Conservation (phyloP, 2,888 invertebrate species). For the Kuschelorhynchus macadamiae region DNA sequence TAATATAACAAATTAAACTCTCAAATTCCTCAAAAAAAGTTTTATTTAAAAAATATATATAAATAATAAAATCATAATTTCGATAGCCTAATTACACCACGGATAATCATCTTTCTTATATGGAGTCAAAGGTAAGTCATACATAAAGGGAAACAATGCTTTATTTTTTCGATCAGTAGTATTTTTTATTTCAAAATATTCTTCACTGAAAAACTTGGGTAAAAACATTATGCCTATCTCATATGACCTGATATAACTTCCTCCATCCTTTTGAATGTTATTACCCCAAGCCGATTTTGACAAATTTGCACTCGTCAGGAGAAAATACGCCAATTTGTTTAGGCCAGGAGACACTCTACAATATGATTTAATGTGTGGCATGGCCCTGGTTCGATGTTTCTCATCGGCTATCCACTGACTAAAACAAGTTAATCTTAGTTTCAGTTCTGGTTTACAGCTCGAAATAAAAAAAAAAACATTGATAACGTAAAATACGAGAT, state of each 20-base stretch:
- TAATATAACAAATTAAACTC: no score
- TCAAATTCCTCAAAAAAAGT: no score
- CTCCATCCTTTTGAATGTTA: constrained; percentile 70
- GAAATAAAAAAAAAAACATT: no score
- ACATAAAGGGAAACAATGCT: constrained; percentile 78
- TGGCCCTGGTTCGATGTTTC: constrained; percentile 81
- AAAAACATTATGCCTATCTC: constrained; percentile 93
- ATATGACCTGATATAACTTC: constrained; percentile 77
- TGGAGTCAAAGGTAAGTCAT: constrained; percentile 84
- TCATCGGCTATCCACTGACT: constrained; percentile 88
- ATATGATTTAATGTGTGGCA: constrained; percentile 97
- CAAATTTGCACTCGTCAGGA: constrained; percentile 93
- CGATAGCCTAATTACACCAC: constrained; percentile 71
- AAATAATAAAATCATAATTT: no score
- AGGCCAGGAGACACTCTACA: constrained; percentile 80
- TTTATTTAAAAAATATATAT: no score
- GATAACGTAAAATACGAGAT: no score
- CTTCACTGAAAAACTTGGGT: constrained; percentile 85
- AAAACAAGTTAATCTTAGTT: constrained; percentile 55
- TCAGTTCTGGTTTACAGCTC: no score
- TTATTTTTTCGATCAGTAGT: constrained; percentile 58
- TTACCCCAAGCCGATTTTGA: constrained; percentile 98
- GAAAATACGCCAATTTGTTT: constrained; percentile 82
- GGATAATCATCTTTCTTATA: constrained; percentile 80
- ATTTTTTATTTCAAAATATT: constrained; percentile 63